Evolutionary conservation across 2,113 vertebrate genomes (phyloP).

Genomic region (Reinhardtius hippoglossoides): DNA sequence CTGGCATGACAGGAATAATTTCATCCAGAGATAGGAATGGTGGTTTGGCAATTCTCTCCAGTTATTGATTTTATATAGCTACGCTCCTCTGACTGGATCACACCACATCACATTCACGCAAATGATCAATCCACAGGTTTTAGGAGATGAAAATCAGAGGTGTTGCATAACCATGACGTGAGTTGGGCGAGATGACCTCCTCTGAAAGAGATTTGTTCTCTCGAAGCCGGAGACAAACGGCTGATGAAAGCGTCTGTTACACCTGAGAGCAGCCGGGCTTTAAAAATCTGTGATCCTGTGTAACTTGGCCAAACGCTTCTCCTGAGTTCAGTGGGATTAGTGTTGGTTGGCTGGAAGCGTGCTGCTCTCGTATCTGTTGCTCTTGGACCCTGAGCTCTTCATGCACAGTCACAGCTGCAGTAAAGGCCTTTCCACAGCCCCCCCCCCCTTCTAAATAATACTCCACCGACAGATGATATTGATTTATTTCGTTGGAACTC

Average conservation of each 20-base stretch:
- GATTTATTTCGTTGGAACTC: slow-evolving; percentile 61
- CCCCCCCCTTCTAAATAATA: slow-evolving; percentile 42
- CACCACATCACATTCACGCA: slow-evolving; percentile 18
- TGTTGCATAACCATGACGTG: slow-evolving; percentile 25
- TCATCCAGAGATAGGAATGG: slow-evolving; percentile 19
- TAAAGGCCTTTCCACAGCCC: slow-evolving; percentile 33
- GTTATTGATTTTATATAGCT: slow-evolving; percentile 11
- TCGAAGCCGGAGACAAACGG: slow-evolving; percentile 17
- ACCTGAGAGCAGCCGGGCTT: slow-evolving; percentile 14
- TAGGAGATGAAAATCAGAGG: neutral
- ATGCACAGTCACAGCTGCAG: slow-evolving; percentile 48
- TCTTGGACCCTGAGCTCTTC: slow-evolving; percentile 23
- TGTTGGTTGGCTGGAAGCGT: slow-evolving; percentile 14
- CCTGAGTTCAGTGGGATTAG: slow-evolving; percentile 26
- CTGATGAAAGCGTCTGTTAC: slow-evolving; percentile 32
- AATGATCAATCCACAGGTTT: slow-evolving; percentile 3
- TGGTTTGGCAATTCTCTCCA: slow-evolving; percentile 28
- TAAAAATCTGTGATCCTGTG: slow-evolving; percentile 41
- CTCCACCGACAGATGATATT: slow-evolving; percentile 54
- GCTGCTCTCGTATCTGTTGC: slow-evolving; percentile 39
- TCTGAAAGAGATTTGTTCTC: slow-evolving; percentile 9
- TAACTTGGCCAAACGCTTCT: slow-evolving; percentile 37
- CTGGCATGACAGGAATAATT: slow-evolving; percentile 67
- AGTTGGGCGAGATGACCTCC: slow-evolving; percentile 3
- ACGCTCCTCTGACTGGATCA: slow-evolving; percentile 4